Evolutionary conservation across 2,888 invertebrate species (phyloP), one percentile per base, ranked within the genome.

Genomic region (Cryptosula pallasiana): DNA sequence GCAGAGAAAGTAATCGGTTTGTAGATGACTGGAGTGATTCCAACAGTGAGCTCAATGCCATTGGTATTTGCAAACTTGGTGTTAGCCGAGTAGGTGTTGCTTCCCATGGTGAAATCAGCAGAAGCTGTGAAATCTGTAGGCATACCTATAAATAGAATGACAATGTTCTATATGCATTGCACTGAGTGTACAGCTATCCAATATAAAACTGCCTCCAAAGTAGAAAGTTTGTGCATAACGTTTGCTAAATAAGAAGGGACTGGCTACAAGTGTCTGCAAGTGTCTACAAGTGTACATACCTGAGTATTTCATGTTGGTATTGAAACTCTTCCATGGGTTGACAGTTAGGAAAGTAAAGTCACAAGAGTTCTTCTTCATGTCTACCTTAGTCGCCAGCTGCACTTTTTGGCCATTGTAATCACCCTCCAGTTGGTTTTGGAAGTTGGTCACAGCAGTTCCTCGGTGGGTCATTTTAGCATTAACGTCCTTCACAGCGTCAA

Each of bases 251-350:
- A 45, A 45, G 45, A 45, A n/a, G n/a, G n/a, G n/a, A n/a, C n/a
- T n/a, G n/a, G n/a, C n/a, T n/a, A n/a, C n/a, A n/a, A n/a, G n/a
- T n/a, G n/a, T n/a, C n/a, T n/a, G n/a, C n/a, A n/a, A n/a, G n/a
- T n/a, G n/a, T n/a, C n/a, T n/a, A n/a, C n/a, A n/a, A n/a, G n/a
- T 45, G 45, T 20, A 45, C 45, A 45, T 34, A 63, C 63, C 63
- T 32, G 2, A 9, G 27, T 63, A 63, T 27, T 25, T 27, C 9
- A 63, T 20, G 9, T 63, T 34, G n/a, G 29, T 34, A 27, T 63
- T 63, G 34, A 34, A 27, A 27, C 32, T 63, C 63, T 63, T 63
- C 63, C 63, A 63, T 63, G 63, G 63, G 63, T 63, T 63, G 32
- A 27, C 27, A 29, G 63, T 25, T 9, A 63, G 32, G 27, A 63